A percentile compares a stretch with the other conserved stretches of the same genome.
Conservation (phyloP, 2,888 invertebrate genomes). For the Thera britannica region DNA sequence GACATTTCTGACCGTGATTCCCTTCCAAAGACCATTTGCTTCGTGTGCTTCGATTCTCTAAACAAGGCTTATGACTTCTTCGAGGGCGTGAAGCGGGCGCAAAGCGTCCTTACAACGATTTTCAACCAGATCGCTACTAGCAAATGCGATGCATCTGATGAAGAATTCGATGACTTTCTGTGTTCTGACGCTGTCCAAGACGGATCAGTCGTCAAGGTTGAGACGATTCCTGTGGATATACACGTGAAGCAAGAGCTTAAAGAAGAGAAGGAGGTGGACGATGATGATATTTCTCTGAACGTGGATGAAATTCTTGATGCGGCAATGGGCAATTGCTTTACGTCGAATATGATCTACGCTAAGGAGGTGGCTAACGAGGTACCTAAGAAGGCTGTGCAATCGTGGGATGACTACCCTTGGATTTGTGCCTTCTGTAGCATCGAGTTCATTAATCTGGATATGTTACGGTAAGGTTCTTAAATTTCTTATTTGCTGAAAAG, state of each 20-base stretch:
- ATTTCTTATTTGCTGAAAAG: too few species aligned
- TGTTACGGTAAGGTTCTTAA: slow-evolving; percentile 61
- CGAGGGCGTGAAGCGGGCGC: slow-evolving; percentile 61
- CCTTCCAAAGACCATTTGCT: slow-evolving; percentile 71
- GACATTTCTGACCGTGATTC: slow-evolving; percentile 58
- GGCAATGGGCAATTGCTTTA: slow-evolving; percentile 59
- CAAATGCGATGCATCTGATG: slow-evolving; percentile 59
- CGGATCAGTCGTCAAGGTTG: slow-evolving; percentile 43
- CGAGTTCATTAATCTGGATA: slow-evolving; percentile 67
- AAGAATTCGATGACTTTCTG: slow-evolving; percentile 61
- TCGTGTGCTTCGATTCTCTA: slow-evolving; percentile 67
- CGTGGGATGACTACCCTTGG: slow-evolving; percentile 78
- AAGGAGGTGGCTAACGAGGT: slow-evolving; percentile 64
- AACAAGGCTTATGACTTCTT: slow-evolving; percentile 71
- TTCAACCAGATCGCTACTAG: slow-evolving; percentile 46
- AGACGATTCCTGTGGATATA: slow-evolving; percentile 28
- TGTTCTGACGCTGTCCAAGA: slow-evolving; percentile 45
- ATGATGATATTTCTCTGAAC: slow-evolving; percentile 48
- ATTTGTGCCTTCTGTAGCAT: slow-evolving; percentile 70
- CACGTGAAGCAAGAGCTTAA: slow-evolving; percentile 67
- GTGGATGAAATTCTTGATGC: slow-evolving; percentile 70
- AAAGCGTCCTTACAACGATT: slow-evolving; percentile 56
- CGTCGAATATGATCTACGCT: slow-evolving; percentile 63
- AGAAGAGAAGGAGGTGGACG: slow-evolving; percentile 55
- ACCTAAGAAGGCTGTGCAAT: slow-evolving; percentile 54